These are phyloP conservation scores for Clusia tigrina DNA, from an alignment of 2,888 invertebrate species.

Conservation along the genomic window DNA sequence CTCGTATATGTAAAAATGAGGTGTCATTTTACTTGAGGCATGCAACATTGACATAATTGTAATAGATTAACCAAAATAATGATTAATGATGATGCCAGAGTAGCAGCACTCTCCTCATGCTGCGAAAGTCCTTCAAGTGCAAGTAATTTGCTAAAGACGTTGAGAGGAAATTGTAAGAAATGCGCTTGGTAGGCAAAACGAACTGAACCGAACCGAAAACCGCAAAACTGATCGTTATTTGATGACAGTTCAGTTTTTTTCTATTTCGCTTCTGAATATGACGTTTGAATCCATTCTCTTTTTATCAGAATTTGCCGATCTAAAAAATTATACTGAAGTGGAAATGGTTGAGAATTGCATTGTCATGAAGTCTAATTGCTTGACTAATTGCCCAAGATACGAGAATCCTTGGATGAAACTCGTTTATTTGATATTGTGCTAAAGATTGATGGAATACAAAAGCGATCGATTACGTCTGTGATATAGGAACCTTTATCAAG, in stretches of 20 bases:
- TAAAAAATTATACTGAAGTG: not conserved
- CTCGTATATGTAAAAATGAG: too few species aligned
- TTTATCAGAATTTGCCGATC: not conserved
- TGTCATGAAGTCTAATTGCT: not conserved
- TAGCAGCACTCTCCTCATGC: not conserved
- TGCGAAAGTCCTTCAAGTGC: conserved; percentile 12
- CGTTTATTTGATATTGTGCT: too few species aligned
- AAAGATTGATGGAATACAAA: not conserved
- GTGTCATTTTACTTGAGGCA: not conserved
- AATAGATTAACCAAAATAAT: conserved; percentile 15
- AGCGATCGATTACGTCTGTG: not conserved
- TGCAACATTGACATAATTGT: conserved; percentile 18
- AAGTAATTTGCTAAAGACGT: not conserved
- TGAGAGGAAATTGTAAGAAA: not conserved
- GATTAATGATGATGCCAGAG: conserved; percentile 13
- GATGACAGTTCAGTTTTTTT: conserved; percentile 18
- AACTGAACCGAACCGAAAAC: not conserved
- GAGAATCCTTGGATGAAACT: too few species aligned
- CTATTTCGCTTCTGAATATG: conserved; percentile 2
- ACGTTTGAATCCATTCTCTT: not conserved
- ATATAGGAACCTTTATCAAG: too few species aligned
- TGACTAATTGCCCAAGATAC: conserved; percentile 2
- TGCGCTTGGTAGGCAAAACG: not conserved
- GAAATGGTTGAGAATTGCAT: not conserved
- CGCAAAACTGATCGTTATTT: conserved; percentile 24